These are phyloP conservation scores for Gallinago stenura DNA, from an alignment of 2,797 vertebrate species.

Conservation along the genomic window DNA sequence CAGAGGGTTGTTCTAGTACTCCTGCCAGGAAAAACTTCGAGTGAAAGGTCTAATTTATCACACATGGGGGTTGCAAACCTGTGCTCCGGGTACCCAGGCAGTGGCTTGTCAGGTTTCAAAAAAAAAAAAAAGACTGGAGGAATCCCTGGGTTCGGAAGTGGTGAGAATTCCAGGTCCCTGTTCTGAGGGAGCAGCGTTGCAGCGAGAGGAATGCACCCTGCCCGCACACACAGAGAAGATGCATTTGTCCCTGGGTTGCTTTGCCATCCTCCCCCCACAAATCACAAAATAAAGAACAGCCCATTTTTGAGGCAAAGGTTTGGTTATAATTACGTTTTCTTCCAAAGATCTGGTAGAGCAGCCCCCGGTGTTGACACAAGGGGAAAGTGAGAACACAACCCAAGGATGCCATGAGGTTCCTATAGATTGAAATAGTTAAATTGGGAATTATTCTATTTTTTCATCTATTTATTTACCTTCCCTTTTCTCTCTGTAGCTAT, in stretches of 20 bases:
- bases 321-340: background rate
- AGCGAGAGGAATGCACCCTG: background rate
- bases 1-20: slow-evolving; percentile 73
- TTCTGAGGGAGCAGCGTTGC: background rate
- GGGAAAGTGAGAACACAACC: background rate
- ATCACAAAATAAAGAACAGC: background rate
- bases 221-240: background rate
- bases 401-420: background rate
- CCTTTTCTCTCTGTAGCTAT: background rate
- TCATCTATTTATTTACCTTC: background rate
- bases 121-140: background rate
- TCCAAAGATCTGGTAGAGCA: background rate
- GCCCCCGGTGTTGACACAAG: background rate
- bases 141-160: slow-evolving; percentile 50
- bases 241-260: background rate
- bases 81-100: slow-evolving; percentile 51
- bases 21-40: slow-evolving; percentile 79
- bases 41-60: slow-evolving; percentile 79
- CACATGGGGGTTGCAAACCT: slow-evolving; percentile 67
- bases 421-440: background rate
- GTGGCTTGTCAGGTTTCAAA: slow-evolving; percentile 24
- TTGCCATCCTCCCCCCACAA: background rate
- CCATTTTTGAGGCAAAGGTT: background rate
- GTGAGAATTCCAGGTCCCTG: background rate
- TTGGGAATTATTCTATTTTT: background rate